Evolutionary conservation across 2,888 invertebrate genomes (phyloP).

Genomic region (Dioctria linearis): DNA sequence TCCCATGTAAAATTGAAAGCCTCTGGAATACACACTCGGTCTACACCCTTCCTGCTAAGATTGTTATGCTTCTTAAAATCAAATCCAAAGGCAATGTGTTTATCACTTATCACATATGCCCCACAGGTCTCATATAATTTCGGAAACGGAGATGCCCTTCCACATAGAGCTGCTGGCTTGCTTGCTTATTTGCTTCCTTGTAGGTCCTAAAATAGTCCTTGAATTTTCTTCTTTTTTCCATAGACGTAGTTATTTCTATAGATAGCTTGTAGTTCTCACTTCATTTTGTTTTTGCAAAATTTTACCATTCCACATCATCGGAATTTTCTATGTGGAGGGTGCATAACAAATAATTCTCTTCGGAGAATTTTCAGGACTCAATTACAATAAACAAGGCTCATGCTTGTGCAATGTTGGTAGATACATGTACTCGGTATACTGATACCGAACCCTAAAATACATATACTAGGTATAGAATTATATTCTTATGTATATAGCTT

Average conservation of each 20-base stretch:
- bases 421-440: no score
- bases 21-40: not conserved
- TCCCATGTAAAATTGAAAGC: not conserved
- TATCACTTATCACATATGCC: conserved; percentile 50
- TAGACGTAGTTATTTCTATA: no score
- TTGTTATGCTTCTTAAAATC: conserved; percentile 49
- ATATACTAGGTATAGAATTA: not conserved
- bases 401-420: not conserved
- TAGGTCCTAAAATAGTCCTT: not conserved
- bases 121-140: conserved; percentile 38
- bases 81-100: conserved; percentile 46
- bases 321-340: conserved; percentile 27
- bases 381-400: conserved; percentile 51
- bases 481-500: not conserved
- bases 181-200: not conserved
- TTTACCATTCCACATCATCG: not conserved
- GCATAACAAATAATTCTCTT: conserved; percentile 51
- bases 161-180: no score
- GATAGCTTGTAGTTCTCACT: conserved; percentile 36
- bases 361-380: conserved; percentile 52
- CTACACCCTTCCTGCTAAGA: conserved; percentile 9
- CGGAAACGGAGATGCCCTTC: not conserved
- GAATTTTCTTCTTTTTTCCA: not conserved
- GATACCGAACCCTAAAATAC: not conserved
- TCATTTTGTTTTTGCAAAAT: conserved; percentile 45